These are phyloP conservation scores for Drosophila barbarae DNA, from an alignment of 2,888 invertebrate genomes.

Conservation along the genomic window DNA sequence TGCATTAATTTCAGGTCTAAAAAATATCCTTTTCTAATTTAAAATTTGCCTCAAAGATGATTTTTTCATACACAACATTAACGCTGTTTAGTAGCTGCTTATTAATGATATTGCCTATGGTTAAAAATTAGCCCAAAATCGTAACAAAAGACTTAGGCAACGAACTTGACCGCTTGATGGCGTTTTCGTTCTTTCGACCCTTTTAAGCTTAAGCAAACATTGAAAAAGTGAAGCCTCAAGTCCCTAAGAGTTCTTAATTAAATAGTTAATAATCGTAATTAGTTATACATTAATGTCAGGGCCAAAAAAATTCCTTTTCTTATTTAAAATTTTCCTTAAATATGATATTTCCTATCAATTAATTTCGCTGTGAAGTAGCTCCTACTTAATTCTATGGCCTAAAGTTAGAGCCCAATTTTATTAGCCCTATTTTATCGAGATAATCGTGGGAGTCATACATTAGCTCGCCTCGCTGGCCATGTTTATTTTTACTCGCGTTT, in stretches of 20 bases:
- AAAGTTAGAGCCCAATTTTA: no score
- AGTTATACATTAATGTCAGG: background rate
- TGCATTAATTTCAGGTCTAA: no score
- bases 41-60: no score
- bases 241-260: background rate
- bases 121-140: no score
- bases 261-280: background rate
- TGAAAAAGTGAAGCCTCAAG: background rate
- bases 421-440: background rate
- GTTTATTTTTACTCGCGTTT: slow-evolving; percentile 34
- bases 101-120: no score
- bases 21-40: no score
- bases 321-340: background rate
- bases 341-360: background rate
- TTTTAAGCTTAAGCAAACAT: background rate
- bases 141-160: slow-evolving; percentile 59
- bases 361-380: no score
- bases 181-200: no score
- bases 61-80: no score
- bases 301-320: no score
- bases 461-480: slow-evolving; percentile 1
- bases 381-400: background rate
- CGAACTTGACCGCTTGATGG: slow-evolving; percentile 40
- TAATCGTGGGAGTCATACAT: slow-evolving; percentile 14
- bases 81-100: no score